phyloP scores from a whole-genome alignment of 2,797 vertebrate species.

The Phalanger gymnotis region DNA sequence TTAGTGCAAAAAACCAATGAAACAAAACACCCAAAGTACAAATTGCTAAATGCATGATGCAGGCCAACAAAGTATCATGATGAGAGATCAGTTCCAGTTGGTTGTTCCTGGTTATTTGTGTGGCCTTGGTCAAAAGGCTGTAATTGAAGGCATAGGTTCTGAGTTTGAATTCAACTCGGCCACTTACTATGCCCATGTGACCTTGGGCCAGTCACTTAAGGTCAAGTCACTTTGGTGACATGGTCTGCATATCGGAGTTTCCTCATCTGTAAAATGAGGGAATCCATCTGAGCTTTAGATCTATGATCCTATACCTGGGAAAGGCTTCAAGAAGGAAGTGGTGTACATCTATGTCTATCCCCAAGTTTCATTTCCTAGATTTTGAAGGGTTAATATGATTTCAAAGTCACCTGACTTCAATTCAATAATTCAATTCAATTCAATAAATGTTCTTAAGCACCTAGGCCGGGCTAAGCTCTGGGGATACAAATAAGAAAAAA shows the following conservation, averaged over 20 bases:
- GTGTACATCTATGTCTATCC: neutral
- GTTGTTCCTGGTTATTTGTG: neutral
- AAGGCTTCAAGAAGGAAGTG: constrained; percentile 20
- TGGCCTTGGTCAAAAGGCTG: neutral
- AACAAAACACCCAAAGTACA: neutral
- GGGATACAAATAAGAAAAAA: neutral
- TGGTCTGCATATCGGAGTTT: neutral
- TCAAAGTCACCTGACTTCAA: neutral
- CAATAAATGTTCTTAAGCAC: neutral
- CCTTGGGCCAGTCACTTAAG: neutral
- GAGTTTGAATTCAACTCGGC: neutral
- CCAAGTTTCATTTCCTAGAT: neutral
- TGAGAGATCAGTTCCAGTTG: neutral
- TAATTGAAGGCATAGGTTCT: neutral
- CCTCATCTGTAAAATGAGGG: neutral
- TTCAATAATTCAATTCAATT: neutral
- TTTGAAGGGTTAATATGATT: neutral
- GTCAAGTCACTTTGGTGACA: neutral
- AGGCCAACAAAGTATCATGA: neutral
- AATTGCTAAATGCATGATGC: no score
- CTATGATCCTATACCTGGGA: neutral
- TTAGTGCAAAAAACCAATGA: no score
- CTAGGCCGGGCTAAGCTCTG: neutral
- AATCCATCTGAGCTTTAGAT: neutral
- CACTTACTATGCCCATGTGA: neutral